Conservation (phyloP, 2,888 invertebrate genomes). For the Zygogramma bicolorata region DNA sequence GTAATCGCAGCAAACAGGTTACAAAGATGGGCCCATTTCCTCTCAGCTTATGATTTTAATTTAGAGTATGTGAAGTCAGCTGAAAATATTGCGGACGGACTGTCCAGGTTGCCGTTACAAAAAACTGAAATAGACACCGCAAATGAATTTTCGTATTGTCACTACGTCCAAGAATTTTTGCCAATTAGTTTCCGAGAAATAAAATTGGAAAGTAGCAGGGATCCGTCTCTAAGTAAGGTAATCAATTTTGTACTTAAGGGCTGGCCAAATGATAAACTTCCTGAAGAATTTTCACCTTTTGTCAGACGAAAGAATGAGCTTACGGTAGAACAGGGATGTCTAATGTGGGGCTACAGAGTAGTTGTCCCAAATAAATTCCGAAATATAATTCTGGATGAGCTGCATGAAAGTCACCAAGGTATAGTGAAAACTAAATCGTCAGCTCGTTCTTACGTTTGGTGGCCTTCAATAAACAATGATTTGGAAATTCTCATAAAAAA, state of each 20-base stretch:
- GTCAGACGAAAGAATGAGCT: constrained; percentile 34
- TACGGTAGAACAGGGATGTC: constrained; percentile 32
- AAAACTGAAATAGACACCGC: background rate
- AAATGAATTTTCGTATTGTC: background rate
- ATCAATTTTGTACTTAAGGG: background rate
- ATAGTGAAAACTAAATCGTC: constrained; percentile 51
- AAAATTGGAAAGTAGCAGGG: background rate
- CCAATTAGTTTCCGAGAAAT: background rate
- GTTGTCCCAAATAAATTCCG: constrained; percentile 46
- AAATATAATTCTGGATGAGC: constrained; percentile 40
- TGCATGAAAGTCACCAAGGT: constrained; percentile 45
- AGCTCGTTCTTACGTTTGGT: constrained; percentile 50
- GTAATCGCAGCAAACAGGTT: constrained; percentile 2
- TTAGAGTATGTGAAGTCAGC: constrained; percentile 1
- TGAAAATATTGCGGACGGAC: background rate
- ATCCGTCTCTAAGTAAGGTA: background rate
- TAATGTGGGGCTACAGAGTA: constrained; percentile 50
- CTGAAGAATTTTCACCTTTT: constrained; percentile 21
- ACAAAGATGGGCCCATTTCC: constrained; percentile 5
- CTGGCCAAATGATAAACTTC: background rate
- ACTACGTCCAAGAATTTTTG: background rate
- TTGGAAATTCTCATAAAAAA: constrained; percentile 40
- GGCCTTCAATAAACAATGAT: constrained; percentile 47
- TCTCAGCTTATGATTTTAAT: constrained; percentile 8
- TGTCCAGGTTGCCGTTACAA: constrained; percentile 1